Evolutionary conservation across 2,888 invertebrate genomes (phyloP).

Genomic region (Meganola albula): DNA sequence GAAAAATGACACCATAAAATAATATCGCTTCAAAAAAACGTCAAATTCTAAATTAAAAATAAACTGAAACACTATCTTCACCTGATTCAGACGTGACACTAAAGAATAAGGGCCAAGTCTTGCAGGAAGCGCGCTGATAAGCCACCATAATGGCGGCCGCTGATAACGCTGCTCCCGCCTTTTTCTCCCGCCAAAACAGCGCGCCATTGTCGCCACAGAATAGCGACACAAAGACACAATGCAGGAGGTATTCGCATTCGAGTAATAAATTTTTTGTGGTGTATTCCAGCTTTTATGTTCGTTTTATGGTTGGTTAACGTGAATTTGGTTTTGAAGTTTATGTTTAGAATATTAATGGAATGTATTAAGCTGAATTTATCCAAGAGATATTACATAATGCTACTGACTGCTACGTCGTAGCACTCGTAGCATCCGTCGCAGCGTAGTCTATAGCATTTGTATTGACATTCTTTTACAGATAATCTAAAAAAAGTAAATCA

Average conservation of each 20-base stretch:
- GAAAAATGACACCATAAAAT: no score
- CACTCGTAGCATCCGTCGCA: no score
- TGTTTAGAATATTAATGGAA: no score
- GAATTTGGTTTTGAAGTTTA: conserved; percentile 32
- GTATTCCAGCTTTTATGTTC: conserved; percentile 41
- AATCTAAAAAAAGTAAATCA: no score
- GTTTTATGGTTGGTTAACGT: conserved; percentile 37
- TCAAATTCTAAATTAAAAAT: conserved; percentile 36
- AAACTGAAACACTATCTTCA: conserved; percentile 40
- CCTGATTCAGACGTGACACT: conserved; percentile 70
- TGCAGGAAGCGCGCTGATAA: conserved; percentile 69
- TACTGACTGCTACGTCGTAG: no score
- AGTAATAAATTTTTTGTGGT: conserved; percentile 56
- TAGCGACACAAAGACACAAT: conserved; percentile 58
- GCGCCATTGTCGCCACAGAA: conserved; percentile 66
- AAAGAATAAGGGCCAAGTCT: conserved; percentile 72
- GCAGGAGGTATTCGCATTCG: conserved; percentile 30
- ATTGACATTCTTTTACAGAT: no score
- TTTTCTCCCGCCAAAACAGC: conserved; percentile 72
- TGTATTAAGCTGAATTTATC: no score
- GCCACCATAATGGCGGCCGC: conserved; percentile 72
- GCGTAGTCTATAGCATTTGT: no score
- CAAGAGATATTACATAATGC: no score
- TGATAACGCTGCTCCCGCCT: conserved; percentile 75
- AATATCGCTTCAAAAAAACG: no score